A percentile compares a stretch with the other conserved stretches of the same genome.
Conservation (phyloP, 1,140 invertebrate species). For the Diorhabda sublineata region DNA sequence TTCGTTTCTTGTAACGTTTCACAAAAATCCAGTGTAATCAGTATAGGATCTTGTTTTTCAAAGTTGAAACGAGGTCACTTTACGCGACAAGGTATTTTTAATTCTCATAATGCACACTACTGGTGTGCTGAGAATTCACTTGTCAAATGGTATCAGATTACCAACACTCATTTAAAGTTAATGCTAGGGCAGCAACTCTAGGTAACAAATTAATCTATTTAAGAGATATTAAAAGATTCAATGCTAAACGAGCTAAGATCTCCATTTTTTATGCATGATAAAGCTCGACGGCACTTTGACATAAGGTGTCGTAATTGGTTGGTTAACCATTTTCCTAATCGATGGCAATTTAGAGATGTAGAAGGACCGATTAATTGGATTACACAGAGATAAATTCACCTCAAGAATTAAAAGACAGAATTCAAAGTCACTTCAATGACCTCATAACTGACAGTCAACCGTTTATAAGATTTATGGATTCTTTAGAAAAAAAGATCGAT, state of each 20-base stretch:
- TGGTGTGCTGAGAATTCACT: too few relatives aligned
- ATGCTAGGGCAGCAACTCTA: too few relatives aligned
- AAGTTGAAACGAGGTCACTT: too few relatives aligned
- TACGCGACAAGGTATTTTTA: too few relatives aligned
- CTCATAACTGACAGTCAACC: not conserved
- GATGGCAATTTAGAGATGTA: not conserved
- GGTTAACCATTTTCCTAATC: not conserved
- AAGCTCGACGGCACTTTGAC: not conserved
- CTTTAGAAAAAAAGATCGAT: not conserved
- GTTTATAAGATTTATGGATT: not conserved
- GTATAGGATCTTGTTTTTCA: too few relatives aligned
- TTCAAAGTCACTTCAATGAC: not conserved
- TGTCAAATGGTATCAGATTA: too few relatives aligned
- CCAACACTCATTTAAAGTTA: too few relatives aligned
- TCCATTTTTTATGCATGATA: not conserved
- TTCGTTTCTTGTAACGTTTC: too few relatives aligned
- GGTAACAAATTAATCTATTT: too few relatives aligned
- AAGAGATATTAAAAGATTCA: not conserved
- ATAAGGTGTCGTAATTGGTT: not conserved
- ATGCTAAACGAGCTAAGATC: not conserved
- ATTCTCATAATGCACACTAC: too few relatives aligned
- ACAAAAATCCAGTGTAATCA: too few relatives aligned
- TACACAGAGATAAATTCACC: not conserved
- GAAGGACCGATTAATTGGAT: too few relatives aligned
- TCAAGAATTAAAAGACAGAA: slow-evolving; percentile 1